Evolutionary conservation across 2,888 invertebrate genomes (phyloP), one percentile per base, ranked within the genome.

Genomic region (Cryptocephalus moraei): DNA sequence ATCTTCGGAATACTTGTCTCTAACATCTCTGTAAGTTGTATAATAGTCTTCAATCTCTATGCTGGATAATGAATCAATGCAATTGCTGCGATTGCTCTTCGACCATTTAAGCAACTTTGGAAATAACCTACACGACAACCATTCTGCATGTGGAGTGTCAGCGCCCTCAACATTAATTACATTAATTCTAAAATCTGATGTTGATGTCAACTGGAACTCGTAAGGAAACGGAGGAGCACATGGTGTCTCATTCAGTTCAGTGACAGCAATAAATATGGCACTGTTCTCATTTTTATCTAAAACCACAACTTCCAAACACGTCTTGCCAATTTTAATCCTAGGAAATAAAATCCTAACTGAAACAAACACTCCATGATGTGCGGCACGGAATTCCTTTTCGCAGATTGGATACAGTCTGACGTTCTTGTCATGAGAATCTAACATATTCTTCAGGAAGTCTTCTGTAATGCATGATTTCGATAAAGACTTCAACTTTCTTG

Each of bases 1-100:
- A 50, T 80, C 73, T 48, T 75, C 73, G 0, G 86, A 87, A 77
- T 93, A 89, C 67, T 85, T 90, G 1, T 73, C 62, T 66, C 93
- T 93, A 8, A 94, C 69, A 22, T 76, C 61, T 59, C 81, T 80
- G 64, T 93, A 93, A 49, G 83, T 73, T 31, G 67, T 62, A 59
- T 80, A 81, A 66, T 93, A 94, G 49, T 76, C 73, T 51, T 85
- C 84, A 9, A 79, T 66, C 9, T 79, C 71, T 3, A 93, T 72
- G 36, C 88, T 72, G 47, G 74, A 72, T 39, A 92, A 69, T 0
- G 91, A 90, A 54, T 54, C 58, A 45, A 54, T 38, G 9, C 14
- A 41, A 40, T 58, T 39, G 55, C 61, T 64, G 57, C 65, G 46
- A 49, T 66, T 56, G 62, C 74, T 71, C 62, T 75, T 58, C 58